These are phyloP conservation scores for Bellardia bayeri DNA, from an alignment of 2,888 invertebrate genomes.

Conservation along the genomic window DNA sequence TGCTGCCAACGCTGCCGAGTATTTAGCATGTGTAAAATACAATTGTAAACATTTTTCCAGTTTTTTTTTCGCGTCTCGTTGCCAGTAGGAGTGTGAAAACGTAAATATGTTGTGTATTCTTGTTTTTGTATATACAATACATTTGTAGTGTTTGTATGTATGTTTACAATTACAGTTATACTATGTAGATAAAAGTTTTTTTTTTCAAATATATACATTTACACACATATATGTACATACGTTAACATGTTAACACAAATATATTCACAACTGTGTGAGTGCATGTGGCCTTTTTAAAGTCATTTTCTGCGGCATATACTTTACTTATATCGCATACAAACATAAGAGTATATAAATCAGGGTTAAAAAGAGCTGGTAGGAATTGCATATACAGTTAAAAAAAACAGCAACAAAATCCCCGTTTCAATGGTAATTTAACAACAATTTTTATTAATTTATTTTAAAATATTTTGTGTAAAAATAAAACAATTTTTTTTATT, in stretches of 20 bases:
- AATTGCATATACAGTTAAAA: not conserved
- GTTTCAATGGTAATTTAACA: too few relatives aligned
- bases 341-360: conserved; percentile 34
- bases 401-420: too few relatives aligned
- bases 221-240: not conserved
- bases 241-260: not conserved
- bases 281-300: conserved; percentile 44
- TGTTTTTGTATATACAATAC: conserved; percentile 23
- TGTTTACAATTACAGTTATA: conserved; percentile 14
- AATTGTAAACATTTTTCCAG: conserved; percentile 54
- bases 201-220: conserved; percentile 20
- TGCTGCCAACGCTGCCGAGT: not conserved
- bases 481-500: too few relatives aligned
- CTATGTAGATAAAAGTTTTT: conserved; percentile 16
- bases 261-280: not conserved
- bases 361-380: not conserved
- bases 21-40: conserved; percentile 65
- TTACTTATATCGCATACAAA: not conserved
- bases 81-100: conserved; percentile 64
- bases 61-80: conserved; percentile 19
- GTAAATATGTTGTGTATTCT: conserved; percentile 40
- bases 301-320: not conserved
- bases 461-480: too few relatives aligned
- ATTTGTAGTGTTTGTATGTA: conserved; percentile 19
- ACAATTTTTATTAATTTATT: too few relatives aligned